Base-by-base conservation (phyloP, 1,140 invertebrate species). In the Aphaenogaster ashmeadi region DNA sequence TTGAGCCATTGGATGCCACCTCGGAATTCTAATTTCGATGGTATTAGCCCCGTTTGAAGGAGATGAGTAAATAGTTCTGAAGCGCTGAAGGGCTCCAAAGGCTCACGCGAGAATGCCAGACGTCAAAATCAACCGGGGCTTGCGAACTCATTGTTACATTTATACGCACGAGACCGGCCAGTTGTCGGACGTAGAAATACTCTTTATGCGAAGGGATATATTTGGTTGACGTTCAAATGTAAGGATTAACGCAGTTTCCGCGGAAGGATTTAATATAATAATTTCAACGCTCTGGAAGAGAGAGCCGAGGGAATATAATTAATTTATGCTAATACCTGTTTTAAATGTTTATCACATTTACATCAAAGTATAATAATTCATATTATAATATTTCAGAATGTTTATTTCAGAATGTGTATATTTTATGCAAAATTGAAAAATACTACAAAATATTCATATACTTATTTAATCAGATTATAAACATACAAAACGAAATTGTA, bases 21-120 rank as follows among this genome's bases (percentile, higher is more conserved):
- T 58, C 38, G 6, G 38, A 58, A 56, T 81, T 47, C 15, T 58
- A 71, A 81, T 81, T 81, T 69, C 50, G 9, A 7, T n/a, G 72
- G 36, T 44, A 77, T 69, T 44, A 44, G 11, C 11, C 71, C 9
- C 6, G 21, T 64, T 81, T 36, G 38, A 67, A 36, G 4, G n/a
- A 41, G 66, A 54, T 6, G 47, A 44, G 27, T 21, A 66, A 36
- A 56, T 81, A 8, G 15, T 81, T 81, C n/a, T 15, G 8, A 67
- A 6, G 15, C 13, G 13, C 7, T 21, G n/a, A 38, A 13, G 33
- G 27, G n/a, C 13, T 69, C 15, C 8, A 4, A 44, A 44, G 1
- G 15, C 38, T 71, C 13, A 52, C 11, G 13, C 36, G 47, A 33
- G 36, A 81, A 66, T 38, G 13, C 60, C 27, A 27, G 27, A 54